Evolutionary conservation across 2,888 invertebrate genomes (phyloP), one percentile per base, ranked within the genome.

Genomic region (Clivina fossor): DNA sequence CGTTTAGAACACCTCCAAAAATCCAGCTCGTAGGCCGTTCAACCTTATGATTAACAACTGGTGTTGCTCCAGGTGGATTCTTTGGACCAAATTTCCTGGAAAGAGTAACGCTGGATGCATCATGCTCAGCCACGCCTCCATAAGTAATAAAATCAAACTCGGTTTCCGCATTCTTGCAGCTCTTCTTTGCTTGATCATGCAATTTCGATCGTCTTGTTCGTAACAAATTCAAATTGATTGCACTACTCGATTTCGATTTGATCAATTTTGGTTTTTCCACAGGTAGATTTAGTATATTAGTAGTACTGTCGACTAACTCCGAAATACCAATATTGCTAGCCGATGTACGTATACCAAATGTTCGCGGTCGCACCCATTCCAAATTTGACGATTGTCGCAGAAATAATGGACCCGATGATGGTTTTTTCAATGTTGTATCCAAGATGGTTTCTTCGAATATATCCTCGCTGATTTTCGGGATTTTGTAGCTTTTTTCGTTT

Each of bases 211-310:
- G 63, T 15, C 74, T 62, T 15, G 69, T 68, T 35, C 74, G 63
- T 43, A 73, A 60, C 58, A 74, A 59, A 59, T 69, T 74, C 57
- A 75, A 63, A 62, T 75, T 75, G 26, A 75, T 75, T 4, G 74
- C 71, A 64, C 74, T 74, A 56, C 73, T 74, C 5, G 74, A 74
- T 61, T 75, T 75, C 1, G 74, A 70, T 60, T 75, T 75, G 22
- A 69, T 70, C 57, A 74, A 62, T 19, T 69, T 60, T 1, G 73
- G 73, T 51, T 71, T 69, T 16, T 63, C 64, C 4, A 24, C 28
- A 11, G 24, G 46, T 48, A 41, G 58, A 3, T 47, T 30, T 33
- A 54, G 24, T 24, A 59, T 47, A 24, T 49, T 57, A 15, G 57
- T 54, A 13, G 59, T 59, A 41, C 55, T 62, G 35, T 63, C 63